A percentile compares a stretch with the other conserved stretches of the same genome.
Evolutionary conservation across 1,140 invertebrate species (phyloP).

Genomic region (Carposina sasakii): DNA sequence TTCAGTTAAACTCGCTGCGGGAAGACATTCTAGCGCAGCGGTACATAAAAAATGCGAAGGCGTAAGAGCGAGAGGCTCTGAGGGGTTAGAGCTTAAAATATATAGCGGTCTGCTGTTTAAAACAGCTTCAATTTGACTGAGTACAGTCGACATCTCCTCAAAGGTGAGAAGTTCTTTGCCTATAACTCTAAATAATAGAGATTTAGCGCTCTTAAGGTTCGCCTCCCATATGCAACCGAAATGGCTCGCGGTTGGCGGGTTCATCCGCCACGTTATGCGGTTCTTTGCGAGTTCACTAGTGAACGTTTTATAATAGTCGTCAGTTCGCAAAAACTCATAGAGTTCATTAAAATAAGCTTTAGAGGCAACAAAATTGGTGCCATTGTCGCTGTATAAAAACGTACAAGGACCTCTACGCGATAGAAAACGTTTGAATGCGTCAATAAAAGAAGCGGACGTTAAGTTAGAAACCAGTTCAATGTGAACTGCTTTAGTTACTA

Average conservation of each 20-base stretch:
- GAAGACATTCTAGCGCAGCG: constrained; percentile 15
- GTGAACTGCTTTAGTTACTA: constrained; percentile 43
- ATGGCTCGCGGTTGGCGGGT: constrained; percentile 30
- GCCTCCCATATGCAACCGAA: constrained; percentile 29
- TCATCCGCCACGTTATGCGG: constrained; percentile 18
- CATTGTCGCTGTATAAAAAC: constrained; percentile 30
- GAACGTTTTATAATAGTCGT: constrained; percentile 6
- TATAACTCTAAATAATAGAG: constrained; percentile 27
- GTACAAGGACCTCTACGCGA: constrained; percentile 30
- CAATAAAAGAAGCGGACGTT: constrained; percentile 35
- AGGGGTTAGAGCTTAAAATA: no score
- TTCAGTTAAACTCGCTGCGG: constrained; percentile 3
- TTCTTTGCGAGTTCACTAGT: constrained; percentile 15
- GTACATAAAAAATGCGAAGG: constrained; percentile 54
- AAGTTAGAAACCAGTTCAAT: constrained; percentile 44
- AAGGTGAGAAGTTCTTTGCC: constrained; percentile 27
- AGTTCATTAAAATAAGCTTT: constrained; percentile 10
- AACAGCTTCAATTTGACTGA: constrained; percentile 34
- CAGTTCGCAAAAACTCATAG: constrained; percentile 10
- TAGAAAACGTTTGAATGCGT: constrained; percentile 41
- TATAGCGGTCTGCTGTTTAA: constrained; percentile 41
- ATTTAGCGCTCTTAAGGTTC: constrained; percentile 26
- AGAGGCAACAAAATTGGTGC: constrained; percentile 29
- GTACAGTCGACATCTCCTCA: constrained; percentile 33
- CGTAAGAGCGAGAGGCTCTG: constrained; percentile 40